A percentile compares a stretch with the other conserved stretches of the same genome.
Conservation (phyloP, 1,140 invertebrate species). For the Cryptotermes secundus region DNA sequence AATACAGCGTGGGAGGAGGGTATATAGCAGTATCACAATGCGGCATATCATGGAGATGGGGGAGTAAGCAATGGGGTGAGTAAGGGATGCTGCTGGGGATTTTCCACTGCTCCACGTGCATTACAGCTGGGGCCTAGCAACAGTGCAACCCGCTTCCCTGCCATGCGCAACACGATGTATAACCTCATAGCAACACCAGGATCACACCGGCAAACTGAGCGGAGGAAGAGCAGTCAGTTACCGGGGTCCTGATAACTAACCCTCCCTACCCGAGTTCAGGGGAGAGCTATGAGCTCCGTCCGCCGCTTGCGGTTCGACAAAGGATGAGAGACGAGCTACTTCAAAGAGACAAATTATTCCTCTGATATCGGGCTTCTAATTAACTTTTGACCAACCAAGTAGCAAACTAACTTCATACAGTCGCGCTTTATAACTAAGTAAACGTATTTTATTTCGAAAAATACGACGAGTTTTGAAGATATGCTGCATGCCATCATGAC, state of each 20-base stretch:
- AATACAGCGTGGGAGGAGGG: background rate
- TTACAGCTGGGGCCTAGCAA: conserved; percentile 3
- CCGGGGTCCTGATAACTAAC: background rate
- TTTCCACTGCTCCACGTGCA: conserved; percentile 10
- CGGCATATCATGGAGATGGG: background rate
- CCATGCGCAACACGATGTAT: background rate
- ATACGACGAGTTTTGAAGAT: too few relatives aligned
- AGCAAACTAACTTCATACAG: too few relatives aligned
- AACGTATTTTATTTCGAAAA: too few relatives aligned
- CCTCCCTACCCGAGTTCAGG: too few relatives aligned
- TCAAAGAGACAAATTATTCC: too few relatives aligned
- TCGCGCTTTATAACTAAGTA: too few relatives aligned
- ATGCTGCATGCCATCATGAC: too few relatives aligned
- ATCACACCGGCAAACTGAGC: background rate
- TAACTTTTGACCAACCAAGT: too few relatives aligned
- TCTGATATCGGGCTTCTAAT: too few relatives aligned
- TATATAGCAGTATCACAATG: background rate
- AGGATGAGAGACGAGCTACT: too few relatives aligned
- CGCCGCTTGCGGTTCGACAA: too few relatives aligned
- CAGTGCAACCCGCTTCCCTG: background rate
- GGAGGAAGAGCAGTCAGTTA: background rate
- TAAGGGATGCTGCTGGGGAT: conserved; percentile 3
- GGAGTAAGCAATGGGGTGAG: background rate
- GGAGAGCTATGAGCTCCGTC: too few relatives aligned
- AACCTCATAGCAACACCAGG: background rate